Conservation (phyloP, 2,797 vertebrate genomes). For the Calcarius lapponicus region DNA sequence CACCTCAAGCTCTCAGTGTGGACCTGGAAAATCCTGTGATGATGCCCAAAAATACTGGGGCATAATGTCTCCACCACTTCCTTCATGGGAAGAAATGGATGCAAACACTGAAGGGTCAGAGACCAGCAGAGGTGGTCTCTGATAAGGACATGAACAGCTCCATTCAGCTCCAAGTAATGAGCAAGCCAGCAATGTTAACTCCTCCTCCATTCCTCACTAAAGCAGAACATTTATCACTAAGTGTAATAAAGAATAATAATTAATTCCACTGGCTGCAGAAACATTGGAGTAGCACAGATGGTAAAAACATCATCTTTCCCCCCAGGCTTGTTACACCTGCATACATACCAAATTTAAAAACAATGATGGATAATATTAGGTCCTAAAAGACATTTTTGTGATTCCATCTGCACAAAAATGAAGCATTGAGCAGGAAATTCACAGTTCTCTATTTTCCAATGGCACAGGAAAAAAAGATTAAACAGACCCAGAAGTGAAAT, state of each 20-base stretch:
- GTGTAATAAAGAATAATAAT: neutral
- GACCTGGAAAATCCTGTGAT: neutral
- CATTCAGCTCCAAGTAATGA: neutral
- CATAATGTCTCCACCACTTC: neutral
- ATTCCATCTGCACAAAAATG: neutral
- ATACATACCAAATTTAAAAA: neutral
- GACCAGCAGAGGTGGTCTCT: neutral
- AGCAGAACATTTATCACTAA: neutral
- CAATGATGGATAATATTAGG: neutral
- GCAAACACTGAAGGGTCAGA: neutral
- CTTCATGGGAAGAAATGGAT: neutral
- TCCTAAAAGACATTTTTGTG: neutral
- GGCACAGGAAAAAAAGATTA: neutral
- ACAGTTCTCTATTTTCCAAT: neutral
- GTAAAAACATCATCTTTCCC: neutral
- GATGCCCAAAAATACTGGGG: neutral
- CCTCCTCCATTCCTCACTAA: neutral
- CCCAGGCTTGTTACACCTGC: neutral
- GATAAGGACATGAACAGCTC: neutral
- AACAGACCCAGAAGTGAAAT: slow-evolving; percentile 15
- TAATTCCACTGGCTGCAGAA: neutral
- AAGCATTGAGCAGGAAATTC: neutral
- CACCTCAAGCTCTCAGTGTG: neutral
- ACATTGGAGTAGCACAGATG: neutral
- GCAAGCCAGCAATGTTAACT: neutral